phyloP scores from a whole-genome alignment of 1,140 invertebrate species.

The Maconellicoccus hirsutus region DNA sequence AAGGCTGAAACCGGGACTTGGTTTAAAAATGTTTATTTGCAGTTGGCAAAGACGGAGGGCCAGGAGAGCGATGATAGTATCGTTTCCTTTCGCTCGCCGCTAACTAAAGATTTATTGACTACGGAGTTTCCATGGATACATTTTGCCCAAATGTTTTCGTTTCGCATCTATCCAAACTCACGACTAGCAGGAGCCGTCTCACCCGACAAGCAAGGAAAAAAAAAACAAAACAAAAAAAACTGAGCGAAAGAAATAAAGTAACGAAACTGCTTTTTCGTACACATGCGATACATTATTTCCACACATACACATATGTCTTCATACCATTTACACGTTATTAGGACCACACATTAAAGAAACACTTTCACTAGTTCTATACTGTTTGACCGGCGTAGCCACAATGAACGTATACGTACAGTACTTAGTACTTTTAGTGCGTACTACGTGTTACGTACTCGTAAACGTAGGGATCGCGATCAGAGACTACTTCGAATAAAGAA shows the following conservation, averaged over 20 bases:
- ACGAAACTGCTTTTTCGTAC: neutral
- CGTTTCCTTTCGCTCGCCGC: conserved; percentile 6
- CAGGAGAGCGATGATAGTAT: neutral
- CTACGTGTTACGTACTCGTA: neutral
- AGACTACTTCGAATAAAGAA: no score
- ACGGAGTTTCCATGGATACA: conserved; percentile 2
- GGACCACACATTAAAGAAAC: neutral
- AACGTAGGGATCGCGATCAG: no score
- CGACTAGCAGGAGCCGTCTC: neutral
- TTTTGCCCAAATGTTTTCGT: conserved; percentile 4
- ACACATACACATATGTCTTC: neutral
- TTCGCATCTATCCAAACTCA: neutral
- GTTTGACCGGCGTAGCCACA: no score
- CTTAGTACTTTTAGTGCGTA: neutral
- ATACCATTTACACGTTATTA: neutral
- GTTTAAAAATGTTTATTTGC: conserved; percentile 9
- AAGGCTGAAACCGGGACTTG: neutral
- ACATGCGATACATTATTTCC: neutral
- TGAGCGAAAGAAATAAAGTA: no score
- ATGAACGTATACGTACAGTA: neutral
- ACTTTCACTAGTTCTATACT: neutral
- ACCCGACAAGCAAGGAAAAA: no score
- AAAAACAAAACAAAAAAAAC: no score
- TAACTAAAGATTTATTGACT: conserved; percentile 9
- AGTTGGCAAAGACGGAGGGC: neutral